These are phyloP conservation scores for Lysiphlebus fabarum DNA, from an alignment of 1,140 invertebrate genomes.

Conservation along the genomic window DNA sequence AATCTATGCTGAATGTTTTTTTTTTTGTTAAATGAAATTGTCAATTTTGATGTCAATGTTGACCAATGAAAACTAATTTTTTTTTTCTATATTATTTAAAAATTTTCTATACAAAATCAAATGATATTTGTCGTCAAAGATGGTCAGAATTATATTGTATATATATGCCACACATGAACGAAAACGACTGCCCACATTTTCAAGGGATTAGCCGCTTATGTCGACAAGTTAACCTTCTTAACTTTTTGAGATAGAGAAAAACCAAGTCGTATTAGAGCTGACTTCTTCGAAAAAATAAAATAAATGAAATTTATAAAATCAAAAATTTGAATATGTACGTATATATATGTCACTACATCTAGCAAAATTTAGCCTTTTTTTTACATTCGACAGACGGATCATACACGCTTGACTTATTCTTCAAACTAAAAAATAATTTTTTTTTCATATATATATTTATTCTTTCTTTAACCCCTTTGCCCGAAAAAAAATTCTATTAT, in stretches of 20 bases:
- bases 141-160: background rate
- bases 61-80: constrained; percentile 3
- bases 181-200: constrained; percentile 21
- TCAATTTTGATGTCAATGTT: background rate
- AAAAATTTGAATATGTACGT: background rate
- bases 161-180: constrained; percentile 1
- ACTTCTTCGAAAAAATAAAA: constrained; percentile 23
- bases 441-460: background rate
- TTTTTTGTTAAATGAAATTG: too few relatives aligned
- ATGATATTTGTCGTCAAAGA: background rate
- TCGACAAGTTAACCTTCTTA: constrained; percentile 30
- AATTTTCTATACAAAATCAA: background rate
- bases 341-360: constrained; percentile 12
- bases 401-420: constrained; percentile 4
- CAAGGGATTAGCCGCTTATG: constrained; percentile 28
- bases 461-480: background rate
- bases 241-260: constrained; percentile 30
- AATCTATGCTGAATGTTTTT: too few relatives aligned
- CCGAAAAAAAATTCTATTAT: too few relatives aligned
- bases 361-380: constrained; percentile 1
- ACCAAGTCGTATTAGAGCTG: constrained; percentile 34
- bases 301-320: background rate
- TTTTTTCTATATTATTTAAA: background rate
- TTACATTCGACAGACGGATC: background rate
- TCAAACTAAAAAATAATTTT: constrained; percentile 1